Percentiles rank a stretch among this genome's conserved stretches.
These are phyloP conservation scores for Colletes collaris DNA, from an alignment of 2,888 invertebrate species.

Conservation along the genomic window DNA sequence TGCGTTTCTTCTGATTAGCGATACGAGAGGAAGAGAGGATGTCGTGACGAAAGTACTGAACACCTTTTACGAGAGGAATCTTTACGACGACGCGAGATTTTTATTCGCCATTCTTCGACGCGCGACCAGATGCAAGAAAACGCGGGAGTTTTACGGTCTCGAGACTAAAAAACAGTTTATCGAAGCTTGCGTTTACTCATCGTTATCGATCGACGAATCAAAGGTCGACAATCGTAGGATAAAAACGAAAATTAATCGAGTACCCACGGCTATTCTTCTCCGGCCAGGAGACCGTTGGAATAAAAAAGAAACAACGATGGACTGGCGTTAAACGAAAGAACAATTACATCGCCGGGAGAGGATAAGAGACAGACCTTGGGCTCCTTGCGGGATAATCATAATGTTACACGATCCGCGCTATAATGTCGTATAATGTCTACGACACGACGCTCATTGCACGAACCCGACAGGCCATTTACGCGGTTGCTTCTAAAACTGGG, in stretches of 20 bases:
- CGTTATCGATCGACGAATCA: no score
- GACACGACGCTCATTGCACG: constrained; percentile 78
- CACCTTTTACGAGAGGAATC: constrained; percentile 24
- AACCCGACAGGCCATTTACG: constrained; percentile 61
- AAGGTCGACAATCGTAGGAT: no score
- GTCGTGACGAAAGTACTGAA: constrained; percentile 19
- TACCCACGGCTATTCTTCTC: no score
- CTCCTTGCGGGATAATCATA: constrained; percentile 82
- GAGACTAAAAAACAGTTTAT: no score
- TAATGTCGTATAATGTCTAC: constrained; percentile 78
- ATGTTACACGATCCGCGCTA: constrained; percentile 79
- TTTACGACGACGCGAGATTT: constrained; percentile 17
- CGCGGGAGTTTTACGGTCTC: neutral
- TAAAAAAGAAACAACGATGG: constrained; percentile 17
- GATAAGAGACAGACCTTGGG: constrained; percentile 79
- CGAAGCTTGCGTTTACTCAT: no score
- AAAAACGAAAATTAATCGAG: no score
- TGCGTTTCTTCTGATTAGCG: constrained; percentile 10
- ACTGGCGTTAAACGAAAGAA: constrained; percentile 69
- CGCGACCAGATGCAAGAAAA: neutral
- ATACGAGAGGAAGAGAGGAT: constrained; percentile 11
- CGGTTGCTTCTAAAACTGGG: constrained; percentile 46
- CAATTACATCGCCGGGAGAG: constrained; percentile 74
- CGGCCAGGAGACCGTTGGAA: no score
- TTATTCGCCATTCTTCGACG: constrained; percentile 1